A percentile compares a stretch with the other conserved stretches of the same genome.
phyloP scores from a whole-genome alignment of 2,888 invertebrate genomes.

The Melolontha melolontha region DNA sequence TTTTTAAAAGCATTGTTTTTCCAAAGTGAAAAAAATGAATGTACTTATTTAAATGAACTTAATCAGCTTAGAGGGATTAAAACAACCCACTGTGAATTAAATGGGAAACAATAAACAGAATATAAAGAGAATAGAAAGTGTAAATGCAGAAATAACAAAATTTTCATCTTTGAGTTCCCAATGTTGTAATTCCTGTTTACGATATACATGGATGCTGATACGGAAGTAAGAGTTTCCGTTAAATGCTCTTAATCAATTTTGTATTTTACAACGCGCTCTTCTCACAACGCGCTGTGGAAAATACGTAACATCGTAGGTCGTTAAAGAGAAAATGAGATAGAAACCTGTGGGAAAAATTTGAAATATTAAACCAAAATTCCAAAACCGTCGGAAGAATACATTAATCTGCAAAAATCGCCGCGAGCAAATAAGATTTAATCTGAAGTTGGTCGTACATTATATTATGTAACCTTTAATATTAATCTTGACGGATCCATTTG shows the following conservation, averaged over 20 bases:
- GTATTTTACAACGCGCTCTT: constrained; percentile 17
- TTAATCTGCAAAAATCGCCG: constrained; percentile 27
- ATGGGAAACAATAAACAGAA: constrained; percentile 25
- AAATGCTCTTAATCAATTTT: constrained; percentile 36
- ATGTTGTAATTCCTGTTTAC: constrained; percentile 30
- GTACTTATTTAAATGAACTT: no score
- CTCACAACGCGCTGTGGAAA: constrained; percentile 1
- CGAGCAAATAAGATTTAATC: constrained; percentile 16
- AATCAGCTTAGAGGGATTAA: not conserved
- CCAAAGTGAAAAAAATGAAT: no score
- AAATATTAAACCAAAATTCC: constrained; percentile 23
- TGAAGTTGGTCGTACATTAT: not conserved
- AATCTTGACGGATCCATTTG: no score
- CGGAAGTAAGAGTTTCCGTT: constrained; percentile 17
- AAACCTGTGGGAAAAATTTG: not conserved
- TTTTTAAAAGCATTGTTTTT: no score
- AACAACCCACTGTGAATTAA: constrained; percentile 8
- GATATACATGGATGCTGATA: constrained; percentile 27
- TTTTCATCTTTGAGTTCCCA: constrained; percentile 11
- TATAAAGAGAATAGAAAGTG: constrained; percentile 1
- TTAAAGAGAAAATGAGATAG: constrained; percentile 5
- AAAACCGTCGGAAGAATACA: constrained; percentile 21
- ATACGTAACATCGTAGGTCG: constrained; percentile 4
- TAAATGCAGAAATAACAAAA: constrained; percentile 25
- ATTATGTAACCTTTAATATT: no score